Evolutionary conservation across 2,113 vertebrate species (phyloP).

Genomic region (Leptodactylus fuscus): DNA sequence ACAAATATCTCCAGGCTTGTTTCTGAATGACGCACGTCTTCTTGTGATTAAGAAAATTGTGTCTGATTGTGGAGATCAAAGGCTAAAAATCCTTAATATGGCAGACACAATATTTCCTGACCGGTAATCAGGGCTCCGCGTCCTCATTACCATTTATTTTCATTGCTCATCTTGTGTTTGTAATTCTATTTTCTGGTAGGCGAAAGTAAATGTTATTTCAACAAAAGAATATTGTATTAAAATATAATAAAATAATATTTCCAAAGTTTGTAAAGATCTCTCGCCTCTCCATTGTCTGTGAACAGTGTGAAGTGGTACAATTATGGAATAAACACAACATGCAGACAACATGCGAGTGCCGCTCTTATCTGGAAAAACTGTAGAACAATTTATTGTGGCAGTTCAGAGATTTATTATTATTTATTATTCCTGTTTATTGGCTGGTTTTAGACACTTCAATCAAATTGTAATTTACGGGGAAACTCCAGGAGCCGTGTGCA

Average conservation of each 20-base stretch:
- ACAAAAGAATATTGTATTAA: neutral
- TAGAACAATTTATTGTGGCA: no score
- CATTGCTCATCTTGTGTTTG: neutral
- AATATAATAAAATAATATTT: neutral
- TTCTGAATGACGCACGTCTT: neutral
- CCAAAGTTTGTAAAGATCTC: neutral
- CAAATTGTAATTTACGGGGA: no score
- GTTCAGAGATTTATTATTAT: neutral
- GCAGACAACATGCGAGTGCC: neutral
- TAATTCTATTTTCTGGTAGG: neutral
- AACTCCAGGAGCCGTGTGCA: no score
- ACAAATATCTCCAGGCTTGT: neutral
- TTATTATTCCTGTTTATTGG: no score
- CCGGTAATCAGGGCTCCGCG: neutral
- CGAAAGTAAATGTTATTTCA: neutral
- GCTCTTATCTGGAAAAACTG: no score
- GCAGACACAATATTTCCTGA: conserved; percentile 9
- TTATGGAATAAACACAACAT: neutral
- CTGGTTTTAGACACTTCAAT: no score
- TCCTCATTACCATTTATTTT: neutral
- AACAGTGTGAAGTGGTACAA: neutral
- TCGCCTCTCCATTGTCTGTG: neutral
- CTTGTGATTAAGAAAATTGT: neutral
- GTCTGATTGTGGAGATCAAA: conserved; percentile 29
- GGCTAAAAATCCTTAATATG: neutral